Percentiles rank a stretch among this genome's conserved stretches.
phyloP scores from a whole-genome alignment of 2,113 vertebrate genomes.

The Thunnus maccoyii region DNA sequence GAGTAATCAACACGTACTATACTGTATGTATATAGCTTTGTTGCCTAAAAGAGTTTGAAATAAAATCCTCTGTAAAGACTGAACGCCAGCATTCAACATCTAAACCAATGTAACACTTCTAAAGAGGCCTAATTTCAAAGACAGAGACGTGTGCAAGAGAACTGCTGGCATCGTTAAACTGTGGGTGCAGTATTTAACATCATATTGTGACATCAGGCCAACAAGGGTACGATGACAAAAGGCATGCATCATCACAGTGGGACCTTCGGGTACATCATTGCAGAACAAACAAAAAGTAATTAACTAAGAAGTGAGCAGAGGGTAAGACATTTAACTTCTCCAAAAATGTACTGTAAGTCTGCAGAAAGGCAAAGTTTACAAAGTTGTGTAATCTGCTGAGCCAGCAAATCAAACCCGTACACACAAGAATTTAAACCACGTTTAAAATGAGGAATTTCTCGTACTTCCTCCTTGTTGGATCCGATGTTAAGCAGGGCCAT shows the following conservation, averaged over 20 bases:
- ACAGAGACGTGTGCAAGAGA: conserved; percentile 5
- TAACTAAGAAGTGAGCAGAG: conserved; percentile 50
- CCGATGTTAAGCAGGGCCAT: conserved; percentile 91
- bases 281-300: conserved; percentile 69
- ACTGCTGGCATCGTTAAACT: conserved; percentile 57
- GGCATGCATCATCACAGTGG: conserved; percentile 57
- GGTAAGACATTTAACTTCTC: conserved; percentile 54
- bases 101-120: background rate
- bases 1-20: background rate
- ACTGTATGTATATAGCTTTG: background rate
- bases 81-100: background rate
- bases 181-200: conserved; percentile 79
- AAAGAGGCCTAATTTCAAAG: conserved; percentile 37
- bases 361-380: conserved; percentile 25
- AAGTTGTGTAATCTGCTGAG: conserved; percentile 46
- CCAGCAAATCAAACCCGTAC: conserved; percentile 31
- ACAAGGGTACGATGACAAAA: conserved; percentile 47
- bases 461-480: conserved; percentile 91
- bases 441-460: conserved; percentile 50
- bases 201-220: conserved; percentile 74
- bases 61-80: background rate
- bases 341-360: conserved; percentile 34
- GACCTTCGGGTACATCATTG: conserved; percentile 26
- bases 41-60: conserved; percentile 1
- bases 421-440: conserved; percentile 20